phyloP scores from a whole-genome alignment of 2,888 invertebrate species.

The Gari tellinella region DNA sequence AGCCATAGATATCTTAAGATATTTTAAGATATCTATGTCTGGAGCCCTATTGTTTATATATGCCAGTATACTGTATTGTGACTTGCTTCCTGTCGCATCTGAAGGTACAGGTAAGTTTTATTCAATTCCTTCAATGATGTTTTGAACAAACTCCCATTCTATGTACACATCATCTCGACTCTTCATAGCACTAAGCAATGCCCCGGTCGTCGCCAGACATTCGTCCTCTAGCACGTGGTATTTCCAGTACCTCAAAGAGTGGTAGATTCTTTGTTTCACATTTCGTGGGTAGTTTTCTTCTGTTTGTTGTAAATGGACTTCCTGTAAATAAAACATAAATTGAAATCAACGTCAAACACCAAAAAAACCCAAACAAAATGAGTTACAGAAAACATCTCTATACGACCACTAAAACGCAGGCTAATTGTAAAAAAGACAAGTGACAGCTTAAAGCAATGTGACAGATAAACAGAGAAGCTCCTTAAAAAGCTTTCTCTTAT shows the following conservation, averaged over 20 bases:
- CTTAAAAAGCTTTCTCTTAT: too few species aligned
- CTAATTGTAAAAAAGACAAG: too few species aligned
- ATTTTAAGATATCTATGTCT: too few species aligned
- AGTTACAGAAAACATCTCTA: too few species aligned
- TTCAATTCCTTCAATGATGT: constrained; percentile 27
- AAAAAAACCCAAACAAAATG: too few species aligned
- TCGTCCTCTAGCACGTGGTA: neutral
- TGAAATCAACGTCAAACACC: too few species aligned
- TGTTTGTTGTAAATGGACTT: constrained; percentile 10
- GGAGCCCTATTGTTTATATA: too few species aligned
- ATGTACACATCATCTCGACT: constrained; percentile 14
- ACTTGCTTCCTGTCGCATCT: neutral
- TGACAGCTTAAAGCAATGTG: too few species aligned
- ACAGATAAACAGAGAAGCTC: too few species aligned
- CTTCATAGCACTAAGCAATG: constrained; percentile 4
- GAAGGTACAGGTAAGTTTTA: neutral
- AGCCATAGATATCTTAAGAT: too few species aligned
- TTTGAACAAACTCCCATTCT: constrained; percentile 34
- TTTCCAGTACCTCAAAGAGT: constrained; percentile 20
- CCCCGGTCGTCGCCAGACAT: neutral
- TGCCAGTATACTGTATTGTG: too few species aligned
- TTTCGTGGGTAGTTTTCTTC: constrained; percentile 9
- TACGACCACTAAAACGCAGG: too few species aligned
- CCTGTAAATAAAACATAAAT: constrained; percentile 6
- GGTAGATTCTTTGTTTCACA: constrained; percentile 8